phyloP scores from a whole-genome alignment of 2,888 invertebrate species.

The Drosophila merina region DNA sequence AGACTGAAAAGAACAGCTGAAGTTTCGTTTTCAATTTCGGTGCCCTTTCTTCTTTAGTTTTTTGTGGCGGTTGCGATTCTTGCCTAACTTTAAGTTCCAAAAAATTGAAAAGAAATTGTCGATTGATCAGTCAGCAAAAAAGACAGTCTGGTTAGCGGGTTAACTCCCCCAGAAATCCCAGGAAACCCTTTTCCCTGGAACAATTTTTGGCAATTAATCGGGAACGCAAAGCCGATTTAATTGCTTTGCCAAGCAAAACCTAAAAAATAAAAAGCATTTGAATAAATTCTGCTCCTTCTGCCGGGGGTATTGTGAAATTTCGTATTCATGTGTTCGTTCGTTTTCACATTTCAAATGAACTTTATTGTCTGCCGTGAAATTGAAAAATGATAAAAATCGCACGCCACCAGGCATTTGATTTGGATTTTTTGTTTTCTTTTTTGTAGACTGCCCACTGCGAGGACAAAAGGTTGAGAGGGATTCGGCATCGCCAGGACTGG shows the following conservation, averaged over 20 bases:
- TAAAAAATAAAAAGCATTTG: conserved; percentile 28
- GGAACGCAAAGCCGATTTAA: conserved; percentile 54
- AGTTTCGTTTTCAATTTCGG: conserved; percentile 57
- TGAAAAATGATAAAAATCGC: conserved; percentile 81
- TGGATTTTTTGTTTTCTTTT: conserved; percentile 9
- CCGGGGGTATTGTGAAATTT: conserved; percentile 28
- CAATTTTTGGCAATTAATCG: conserved; percentile 17
- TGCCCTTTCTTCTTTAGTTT: conserved; percentile 2
- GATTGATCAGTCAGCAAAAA: conserved; percentile 28
- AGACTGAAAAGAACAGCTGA: conserved; percentile 49
- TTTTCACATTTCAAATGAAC: conserved; percentile 46
- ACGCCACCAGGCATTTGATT: conserved; percentile 62
- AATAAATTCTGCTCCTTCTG: conserved; percentile 25
- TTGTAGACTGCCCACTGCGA: conserved; percentile 74
- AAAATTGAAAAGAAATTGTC: not conserved
- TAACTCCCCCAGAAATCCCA: not conserved
- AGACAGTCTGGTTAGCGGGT: not conserved
- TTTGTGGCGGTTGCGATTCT: conserved; percentile 11
- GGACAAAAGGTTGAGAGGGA: conserved; percentile 39
- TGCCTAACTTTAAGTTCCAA: conserved; percentile 8
- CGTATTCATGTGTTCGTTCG: conserved; percentile 26
- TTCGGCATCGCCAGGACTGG: conserved; percentile 44
- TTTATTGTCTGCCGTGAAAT: conserved; percentile 80
- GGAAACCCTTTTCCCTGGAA: conserved; percentile 2
- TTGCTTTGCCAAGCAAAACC: conserved; percentile 56